Conservation (phyloP, 2,113 vertebrate species). For the Peromyscus californicus region DNA sequence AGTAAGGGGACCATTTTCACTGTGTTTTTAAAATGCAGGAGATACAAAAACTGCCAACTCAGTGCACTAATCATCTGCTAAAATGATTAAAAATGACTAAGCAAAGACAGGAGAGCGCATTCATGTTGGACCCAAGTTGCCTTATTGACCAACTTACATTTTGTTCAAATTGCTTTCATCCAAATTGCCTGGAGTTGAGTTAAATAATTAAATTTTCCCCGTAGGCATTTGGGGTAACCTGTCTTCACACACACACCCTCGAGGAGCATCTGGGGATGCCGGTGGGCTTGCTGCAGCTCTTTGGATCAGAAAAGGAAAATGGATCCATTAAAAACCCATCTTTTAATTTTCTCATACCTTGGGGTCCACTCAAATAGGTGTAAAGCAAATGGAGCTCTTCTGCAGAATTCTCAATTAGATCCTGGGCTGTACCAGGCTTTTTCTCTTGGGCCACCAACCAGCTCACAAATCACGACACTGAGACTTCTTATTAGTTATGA, state of each 20-base stretch:
- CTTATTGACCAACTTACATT: constrained; percentile 22
- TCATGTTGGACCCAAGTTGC: constrained; percentile 32
- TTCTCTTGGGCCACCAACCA: background rate
- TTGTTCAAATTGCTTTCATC: constrained; percentile 34
- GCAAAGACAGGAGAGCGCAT: background rate
- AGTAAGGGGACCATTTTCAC: background rate
- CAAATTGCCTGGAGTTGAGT: constrained; percentile 31
- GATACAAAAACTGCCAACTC: background rate
- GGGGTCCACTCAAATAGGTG: background rate
- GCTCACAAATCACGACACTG: background rate
- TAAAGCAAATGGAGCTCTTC: background rate
- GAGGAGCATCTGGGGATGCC: background rate
- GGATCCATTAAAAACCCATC: background rate
- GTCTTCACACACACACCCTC: background rate
- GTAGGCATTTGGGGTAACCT: background rate
- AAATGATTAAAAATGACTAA: constrained; percentile 63
- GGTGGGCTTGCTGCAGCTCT: background rate
- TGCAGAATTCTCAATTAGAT: background rate
- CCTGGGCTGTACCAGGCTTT: background rate
- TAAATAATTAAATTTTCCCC: constrained; percentile 43
- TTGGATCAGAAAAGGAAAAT: background rate
- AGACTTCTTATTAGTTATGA: background rate
- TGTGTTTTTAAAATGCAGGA: background rate
- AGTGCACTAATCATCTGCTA: background rate
- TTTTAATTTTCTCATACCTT: background rate